Conservation (phyloP, 2,797 vertebrate species). For the Myiothlypis coronata region DNA sequence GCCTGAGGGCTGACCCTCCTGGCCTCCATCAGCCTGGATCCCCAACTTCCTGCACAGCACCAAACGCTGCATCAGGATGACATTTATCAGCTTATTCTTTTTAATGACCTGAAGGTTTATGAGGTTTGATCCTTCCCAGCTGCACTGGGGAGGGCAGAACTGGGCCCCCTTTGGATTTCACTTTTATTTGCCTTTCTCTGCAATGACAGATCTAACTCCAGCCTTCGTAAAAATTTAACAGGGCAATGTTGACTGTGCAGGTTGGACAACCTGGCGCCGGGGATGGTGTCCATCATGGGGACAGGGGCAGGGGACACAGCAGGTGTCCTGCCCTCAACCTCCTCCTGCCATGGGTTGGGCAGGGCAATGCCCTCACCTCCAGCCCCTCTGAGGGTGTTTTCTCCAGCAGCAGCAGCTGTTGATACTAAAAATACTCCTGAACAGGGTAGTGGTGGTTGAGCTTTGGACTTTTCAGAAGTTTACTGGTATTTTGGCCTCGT, state of each 20-base stretch:
- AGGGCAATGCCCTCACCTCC: not conserved
- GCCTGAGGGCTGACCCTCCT: not conserved
- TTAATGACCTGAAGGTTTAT: not conserved
- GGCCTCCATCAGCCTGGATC: not conserved
- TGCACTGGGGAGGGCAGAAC: not conserved
- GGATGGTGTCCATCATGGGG: not conserved
- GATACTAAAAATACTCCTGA: constrained; percentile 21
- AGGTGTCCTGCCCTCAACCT: not conserved
- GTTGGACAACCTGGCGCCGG: not conserved
- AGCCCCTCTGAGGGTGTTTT: not conserved
- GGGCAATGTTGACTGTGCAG: not conserved
- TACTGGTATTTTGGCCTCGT: not conserved
- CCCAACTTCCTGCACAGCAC: not conserved
- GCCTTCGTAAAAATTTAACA: not conserved
- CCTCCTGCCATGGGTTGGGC: not conserved
- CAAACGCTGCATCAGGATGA: not conserved
- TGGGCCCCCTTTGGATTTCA: not conserved
- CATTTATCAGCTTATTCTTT: not conserved
- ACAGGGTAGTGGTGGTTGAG: not conserved
- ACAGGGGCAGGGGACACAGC: not conserved
- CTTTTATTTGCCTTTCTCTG: not conserved
- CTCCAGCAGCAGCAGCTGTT: not conserved
- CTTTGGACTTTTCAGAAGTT: constrained; percentile 17
- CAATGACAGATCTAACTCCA: not conserved
- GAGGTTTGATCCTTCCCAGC: not conserved